Evolutionary conservation across 2,113 vertebrate genomes (phyloP).

Genomic region (Alaudala cheleensis): DNA sequence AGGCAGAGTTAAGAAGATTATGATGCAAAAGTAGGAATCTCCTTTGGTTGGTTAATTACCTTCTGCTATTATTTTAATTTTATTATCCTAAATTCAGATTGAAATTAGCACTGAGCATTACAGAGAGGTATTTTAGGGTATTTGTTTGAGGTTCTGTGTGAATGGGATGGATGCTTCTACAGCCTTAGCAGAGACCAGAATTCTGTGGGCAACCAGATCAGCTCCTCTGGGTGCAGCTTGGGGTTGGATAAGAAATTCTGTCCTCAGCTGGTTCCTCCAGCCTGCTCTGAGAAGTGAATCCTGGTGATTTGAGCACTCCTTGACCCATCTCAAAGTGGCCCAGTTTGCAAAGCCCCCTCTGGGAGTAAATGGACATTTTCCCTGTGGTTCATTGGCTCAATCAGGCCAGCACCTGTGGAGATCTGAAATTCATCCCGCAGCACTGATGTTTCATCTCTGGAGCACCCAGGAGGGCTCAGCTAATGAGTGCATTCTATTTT

Average conservation of each 20-base stretch:
- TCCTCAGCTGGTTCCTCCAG: background rate
- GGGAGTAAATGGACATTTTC: background rate
- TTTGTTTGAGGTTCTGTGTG: background rate
- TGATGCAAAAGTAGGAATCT: background rate
- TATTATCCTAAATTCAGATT: background rate
- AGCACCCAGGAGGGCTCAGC: background rate
- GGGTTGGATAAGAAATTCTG: background rate
- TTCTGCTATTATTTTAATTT: background rate
- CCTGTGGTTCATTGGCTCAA: background rate
- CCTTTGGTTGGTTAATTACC: background rate
- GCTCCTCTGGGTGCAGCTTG: background rate
- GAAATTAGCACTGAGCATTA: background rate
- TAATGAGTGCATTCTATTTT: background rate
- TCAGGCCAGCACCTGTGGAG: background rate
- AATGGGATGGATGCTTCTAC: background rate
- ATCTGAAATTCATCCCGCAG: background rate
- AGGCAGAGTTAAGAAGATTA: background rate
- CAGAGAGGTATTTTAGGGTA: rapidly evolving
- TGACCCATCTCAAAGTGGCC: background rate
- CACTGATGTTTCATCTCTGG: background rate
- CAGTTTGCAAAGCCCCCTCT: background rate
- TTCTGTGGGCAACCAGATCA: background rate
- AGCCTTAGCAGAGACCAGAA: background rate
- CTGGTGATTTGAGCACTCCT: background rate
- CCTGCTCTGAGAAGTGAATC: background rate